Conservation (phyloP, 2,888 invertebrate genomes). For the Cheilosia variabilis region DNA sequence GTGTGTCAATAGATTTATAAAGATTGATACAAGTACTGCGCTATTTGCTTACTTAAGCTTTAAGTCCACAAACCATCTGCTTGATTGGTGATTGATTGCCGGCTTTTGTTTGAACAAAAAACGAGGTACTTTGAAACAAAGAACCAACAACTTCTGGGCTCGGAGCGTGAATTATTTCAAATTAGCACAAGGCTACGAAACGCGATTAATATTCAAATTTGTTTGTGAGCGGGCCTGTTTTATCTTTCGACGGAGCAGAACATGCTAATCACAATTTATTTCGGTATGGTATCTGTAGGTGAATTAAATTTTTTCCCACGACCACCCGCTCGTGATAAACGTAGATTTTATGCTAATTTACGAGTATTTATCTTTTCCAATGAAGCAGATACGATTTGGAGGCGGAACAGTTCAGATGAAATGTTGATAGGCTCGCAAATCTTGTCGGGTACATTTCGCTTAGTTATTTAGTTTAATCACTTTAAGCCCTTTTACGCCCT, state of each 20-base stretch:
- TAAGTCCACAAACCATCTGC: slow-evolving; percentile 3
- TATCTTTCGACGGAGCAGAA: background rate
- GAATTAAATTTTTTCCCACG: slow-evolving; percentile 54
- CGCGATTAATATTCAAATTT: slow-evolving; percentile 52
- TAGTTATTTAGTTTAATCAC: background rate
- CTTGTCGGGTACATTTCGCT: background rate
- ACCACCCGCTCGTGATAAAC: slow-evolving; percentile 24
- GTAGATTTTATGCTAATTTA: background rate
- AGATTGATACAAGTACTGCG: slow-evolving; percentile 7
- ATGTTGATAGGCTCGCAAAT: too few species aligned
- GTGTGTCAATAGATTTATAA: slow-evolving; percentile 20
- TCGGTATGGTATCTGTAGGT: background rate
- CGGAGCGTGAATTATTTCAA: slow-evolving; percentile 29
- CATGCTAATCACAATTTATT: slow-evolving; percentile 39
- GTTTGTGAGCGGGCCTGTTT: slow-evolving; percentile 4
- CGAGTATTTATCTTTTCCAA: background rate
- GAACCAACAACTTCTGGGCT: background rate
- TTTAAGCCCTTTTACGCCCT: background rate
- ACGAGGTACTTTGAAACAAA: background rate
- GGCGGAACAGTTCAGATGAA: background rate
- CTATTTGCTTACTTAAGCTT: slow-evolving; percentile 47
- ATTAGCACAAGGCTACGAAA: slow-evolving; percentile 40
- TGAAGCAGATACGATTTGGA: background rate
- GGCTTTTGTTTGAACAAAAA: background rate
- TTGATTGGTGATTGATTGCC: slow-evolving; percentile 22